Conservation (phyloP, 2,888 invertebrate genomes). For the Geophilus truncorum region DNA sequence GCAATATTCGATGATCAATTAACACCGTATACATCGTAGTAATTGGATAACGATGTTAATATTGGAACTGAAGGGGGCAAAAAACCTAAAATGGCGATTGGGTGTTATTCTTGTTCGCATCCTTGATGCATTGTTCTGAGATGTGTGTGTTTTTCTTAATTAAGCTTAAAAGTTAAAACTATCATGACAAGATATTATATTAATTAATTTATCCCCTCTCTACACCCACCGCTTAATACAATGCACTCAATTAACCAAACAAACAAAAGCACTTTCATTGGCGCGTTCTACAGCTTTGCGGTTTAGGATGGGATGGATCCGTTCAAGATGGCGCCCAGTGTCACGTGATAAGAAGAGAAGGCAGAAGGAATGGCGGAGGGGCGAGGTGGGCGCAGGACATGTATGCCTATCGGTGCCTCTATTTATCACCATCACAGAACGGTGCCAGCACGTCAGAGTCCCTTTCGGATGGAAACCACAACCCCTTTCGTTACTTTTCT, state of each 20-base stretch:
- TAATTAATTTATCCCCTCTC: not conserved
- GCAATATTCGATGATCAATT: not conserved
- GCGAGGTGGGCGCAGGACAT: not conserved
- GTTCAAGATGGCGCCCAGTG: not conserved
- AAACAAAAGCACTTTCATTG: not conserved
- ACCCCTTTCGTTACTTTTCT: constrained; percentile 25
- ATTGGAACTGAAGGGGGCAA: too few species aligned
- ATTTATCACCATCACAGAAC: constrained; percentile 33
- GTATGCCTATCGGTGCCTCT: constrained; percentile 5
- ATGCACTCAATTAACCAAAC: not conserved
- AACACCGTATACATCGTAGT: not conserved
- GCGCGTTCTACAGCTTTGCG: not conserved
- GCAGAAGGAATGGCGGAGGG: not conserved
- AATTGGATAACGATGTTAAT: not conserved
- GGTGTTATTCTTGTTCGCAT: not conserved
- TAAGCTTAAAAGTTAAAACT: not conserved
- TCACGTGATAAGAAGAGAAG: not conserved
- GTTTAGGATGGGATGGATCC: not conserved
- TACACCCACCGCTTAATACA: not conserved
- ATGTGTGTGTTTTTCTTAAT: not conserved
- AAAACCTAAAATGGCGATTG: not conserved
- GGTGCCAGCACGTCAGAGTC: constrained; percentile 12
- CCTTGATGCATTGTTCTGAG: not conserved
- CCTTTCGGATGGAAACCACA: constrained; percentile 30
- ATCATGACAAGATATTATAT: not conserved